Percentiles rank a stretch among this genome's conserved stretches.
Conservation (phyloP, 2,113 vertebrate genomes). For the Galeopterus variegatus region DNA sequence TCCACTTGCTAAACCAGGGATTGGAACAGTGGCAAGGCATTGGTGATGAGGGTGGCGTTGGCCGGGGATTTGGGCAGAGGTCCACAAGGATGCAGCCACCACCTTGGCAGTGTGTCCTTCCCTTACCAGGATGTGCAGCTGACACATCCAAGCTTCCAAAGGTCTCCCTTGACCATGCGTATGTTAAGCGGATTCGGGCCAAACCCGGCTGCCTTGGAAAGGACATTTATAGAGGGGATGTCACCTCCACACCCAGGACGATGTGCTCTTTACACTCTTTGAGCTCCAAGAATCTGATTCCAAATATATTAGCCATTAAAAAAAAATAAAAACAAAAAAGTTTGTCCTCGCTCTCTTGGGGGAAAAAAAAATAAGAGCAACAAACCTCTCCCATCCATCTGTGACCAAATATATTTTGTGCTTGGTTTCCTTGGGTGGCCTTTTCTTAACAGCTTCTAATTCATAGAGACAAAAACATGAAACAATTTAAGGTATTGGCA, state of each 20-base stretch:
- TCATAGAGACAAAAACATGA: slow-evolving; percentile 70
- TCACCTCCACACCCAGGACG: background rate
- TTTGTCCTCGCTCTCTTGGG: background rate
- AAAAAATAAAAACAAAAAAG: background rate
- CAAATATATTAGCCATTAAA: background rate
- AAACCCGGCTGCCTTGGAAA: background rate
- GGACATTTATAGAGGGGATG: background rate
- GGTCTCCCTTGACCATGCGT: background rate
- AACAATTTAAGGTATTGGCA: slow-evolving; percentile 60
- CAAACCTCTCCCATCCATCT: slow-evolving; percentile 44
- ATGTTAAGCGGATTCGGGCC: background rate
- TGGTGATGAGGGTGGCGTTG: fast-evolving
- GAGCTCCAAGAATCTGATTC: background rate
- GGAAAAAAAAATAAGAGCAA: background rate
- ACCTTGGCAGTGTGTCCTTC: fast-evolving
- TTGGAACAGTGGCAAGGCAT: fast-evolving
- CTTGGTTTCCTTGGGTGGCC: slow-evolving; percentile 52
- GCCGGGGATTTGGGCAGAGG: background rate
- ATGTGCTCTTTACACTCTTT: background rate
- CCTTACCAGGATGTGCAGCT: background rate
- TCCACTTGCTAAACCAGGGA: background rate
- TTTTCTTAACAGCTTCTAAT: slow-evolving; percentile 65
- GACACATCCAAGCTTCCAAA: background rate
- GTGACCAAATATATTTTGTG: slow-evolving; percentile 45
- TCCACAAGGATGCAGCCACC: fast-evolving